Base-by-base conservation (phyloP, 2,797 vertebrate genomes). In the Remorina albescens region DNA sequence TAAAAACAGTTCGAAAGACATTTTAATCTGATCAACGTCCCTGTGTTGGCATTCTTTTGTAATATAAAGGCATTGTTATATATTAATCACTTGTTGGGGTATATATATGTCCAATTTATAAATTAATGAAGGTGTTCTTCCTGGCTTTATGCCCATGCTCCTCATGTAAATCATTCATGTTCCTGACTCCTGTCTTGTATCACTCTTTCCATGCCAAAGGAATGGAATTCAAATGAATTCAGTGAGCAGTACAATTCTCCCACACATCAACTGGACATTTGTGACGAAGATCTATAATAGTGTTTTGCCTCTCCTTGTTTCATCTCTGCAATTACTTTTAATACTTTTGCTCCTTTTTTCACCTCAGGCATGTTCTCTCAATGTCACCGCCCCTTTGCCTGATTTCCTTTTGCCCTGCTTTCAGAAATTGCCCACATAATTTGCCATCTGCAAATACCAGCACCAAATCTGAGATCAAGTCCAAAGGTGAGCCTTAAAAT, bases 111-210 rank as follows among this genome's bases (percentile, higher is more conserved):
- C 44, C 74, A 18, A 78, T 84, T 67, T 74, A 78, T 80, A 46
- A 80, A 81, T 88, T 5, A 80, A 75, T 86, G 73, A 85, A 70
- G 71, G 25, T 64, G 67, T 79, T 77, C 66, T 80, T 85, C 86
- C 79, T 83, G 83, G 78, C 77, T 30, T 61, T 34, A 4, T 18
- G 84, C 82, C 85, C 59, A 26, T 71, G 69, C 61, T 86, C 84
- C 81, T 87, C 67, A 84, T 84, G 71, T 91, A 62, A 89, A 87
- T 88, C 69, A 86, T 87, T 89, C 46, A 82, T 90, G 54, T 81
- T 51, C 67, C 54, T 53, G 60, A 81, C 80, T 83, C 82, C 55
- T 75, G 39, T 86, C 58, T 68, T 54, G 78, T 80, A 67, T 86
- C 69, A 77, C 51, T 79, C 47, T 82, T 81, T 80, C 78, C 78